Evolutionary conservation across 1,140 invertebrate genomes (phyloP).

Genomic region (Neodiprion fabricii): DNA sequence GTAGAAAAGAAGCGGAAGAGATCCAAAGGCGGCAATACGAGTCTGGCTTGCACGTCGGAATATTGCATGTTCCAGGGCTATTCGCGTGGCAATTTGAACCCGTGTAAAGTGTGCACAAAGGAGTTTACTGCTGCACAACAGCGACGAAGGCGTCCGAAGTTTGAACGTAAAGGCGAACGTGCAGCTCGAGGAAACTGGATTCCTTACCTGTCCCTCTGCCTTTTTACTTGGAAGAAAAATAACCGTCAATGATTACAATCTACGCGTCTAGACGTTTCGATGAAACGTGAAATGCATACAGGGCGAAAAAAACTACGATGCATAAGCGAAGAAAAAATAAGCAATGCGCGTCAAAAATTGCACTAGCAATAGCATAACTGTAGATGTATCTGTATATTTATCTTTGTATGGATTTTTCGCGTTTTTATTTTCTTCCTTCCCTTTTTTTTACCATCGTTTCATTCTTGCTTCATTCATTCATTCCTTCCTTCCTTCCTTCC

Average conservation of each 20-base stretch:
- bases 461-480: neutral
- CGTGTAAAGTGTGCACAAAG: neutral
- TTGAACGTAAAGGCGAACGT: too few species aligned
- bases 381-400: too few species aligned
- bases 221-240: too few species aligned
- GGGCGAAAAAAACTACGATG: too few species aligned
- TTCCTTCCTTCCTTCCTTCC: neutral
- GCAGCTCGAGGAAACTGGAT: too few species aligned
- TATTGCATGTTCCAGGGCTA: conserved; percentile 3
- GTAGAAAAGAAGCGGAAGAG: neutral
- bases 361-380: too few species aligned
- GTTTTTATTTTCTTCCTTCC: neutral
- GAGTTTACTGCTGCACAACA: neutral
- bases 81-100: neutral
- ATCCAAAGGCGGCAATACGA: neutral
- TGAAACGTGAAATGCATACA: too few species aligned
- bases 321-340: too few species aligned
- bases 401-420: neutral
- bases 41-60: neutral
- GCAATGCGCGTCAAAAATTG: too few species aligned
- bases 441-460: neutral
- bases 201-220: too few species aligned
- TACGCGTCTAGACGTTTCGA: too few species aligned
- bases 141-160: neutral
- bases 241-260: too few species aligned